These are phyloP conservation scores for Napeogenes sylphis DNA, from an alignment of 2,888 invertebrate genomes.

Conservation along the genomic window DNA sequence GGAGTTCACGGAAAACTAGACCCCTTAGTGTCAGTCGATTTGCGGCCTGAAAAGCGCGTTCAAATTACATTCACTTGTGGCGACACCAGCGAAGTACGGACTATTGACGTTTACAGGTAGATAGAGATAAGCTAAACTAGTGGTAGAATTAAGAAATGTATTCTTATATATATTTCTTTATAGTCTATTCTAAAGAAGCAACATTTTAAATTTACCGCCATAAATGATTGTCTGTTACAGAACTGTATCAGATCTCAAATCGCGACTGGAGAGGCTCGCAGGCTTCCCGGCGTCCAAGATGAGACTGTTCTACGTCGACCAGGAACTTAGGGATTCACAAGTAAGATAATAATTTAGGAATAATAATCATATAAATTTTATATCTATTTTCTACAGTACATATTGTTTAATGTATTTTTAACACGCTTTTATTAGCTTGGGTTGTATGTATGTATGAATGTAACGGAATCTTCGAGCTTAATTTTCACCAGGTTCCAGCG, in stretches of 20 bases:
- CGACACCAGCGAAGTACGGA: slow-evolving; percentile 83
- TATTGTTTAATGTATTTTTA: too few relatives aligned
- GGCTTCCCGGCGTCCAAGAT: slow-evolving; percentile 90
- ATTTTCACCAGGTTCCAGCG: too few relatives aligned
- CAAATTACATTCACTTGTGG: slow-evolving; percentile 91
- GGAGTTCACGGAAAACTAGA: slow-evolving; percentile 92
- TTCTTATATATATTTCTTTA: too few relatives aligned
- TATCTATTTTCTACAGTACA: too few relatives aligned
- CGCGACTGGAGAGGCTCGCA: slow-evolving; percentile 86
- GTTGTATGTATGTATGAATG: too few relatives aligned
- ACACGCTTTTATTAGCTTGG: too few relatives aligned
- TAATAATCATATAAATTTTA: too few relatives aligned
- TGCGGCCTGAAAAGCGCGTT: slow-evolving; percentile 90
- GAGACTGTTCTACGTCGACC: slow-evolving; percentile 93
- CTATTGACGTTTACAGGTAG: slow-evolving; percentile 84
- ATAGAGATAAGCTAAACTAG: too few relatives aligned
- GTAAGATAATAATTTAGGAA: slow-evolving; percentile 33
- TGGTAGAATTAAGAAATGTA: too few relatives aligned
- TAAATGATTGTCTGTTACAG: slow-evolving; percentile 56
- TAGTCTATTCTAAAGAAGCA: not conserved
- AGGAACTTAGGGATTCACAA: slow-evolving; percentile 82
- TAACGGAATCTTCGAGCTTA: too few relatives aligned
- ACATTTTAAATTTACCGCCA: not conserved
- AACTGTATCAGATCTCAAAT: slow-evolving; percentile 89
- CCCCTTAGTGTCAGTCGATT: slow-evolving; percentile 91